phyloP scores from a whole-genome alignment of 2,888 invertebrate species.

The Nymphalis polychloros region DNA sequence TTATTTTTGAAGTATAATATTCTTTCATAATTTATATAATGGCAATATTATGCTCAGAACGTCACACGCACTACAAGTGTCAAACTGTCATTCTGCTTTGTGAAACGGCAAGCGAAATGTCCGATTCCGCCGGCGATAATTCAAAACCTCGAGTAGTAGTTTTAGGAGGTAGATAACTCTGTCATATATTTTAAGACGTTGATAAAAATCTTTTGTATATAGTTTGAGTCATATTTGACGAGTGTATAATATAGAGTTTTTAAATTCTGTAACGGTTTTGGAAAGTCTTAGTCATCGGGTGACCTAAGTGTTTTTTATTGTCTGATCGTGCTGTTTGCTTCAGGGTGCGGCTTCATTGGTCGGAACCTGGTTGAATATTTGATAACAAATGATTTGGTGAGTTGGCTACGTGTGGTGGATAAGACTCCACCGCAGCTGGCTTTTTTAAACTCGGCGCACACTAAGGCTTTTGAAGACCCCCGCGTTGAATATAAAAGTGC shows the following conservation, averaged over 20 bases:
- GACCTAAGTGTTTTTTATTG: constrained; percentile 49
- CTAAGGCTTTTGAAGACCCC: constrained; percentile 86
- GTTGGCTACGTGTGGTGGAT: constrained; percentile 90
- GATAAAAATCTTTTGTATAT: constrained; percentile 10
- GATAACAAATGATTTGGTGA: constrained; percentile 88
- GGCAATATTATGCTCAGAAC: constrained; percentile 17
- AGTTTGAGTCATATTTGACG: constrained; percentile 1
- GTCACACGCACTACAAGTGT: constrained; percentile 32
- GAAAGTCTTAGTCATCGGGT: constrained; percentile 71
- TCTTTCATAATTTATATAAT: background rate
- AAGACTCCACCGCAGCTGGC: constrained; percentile 97
- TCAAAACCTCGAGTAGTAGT: constrained; percentile 74
- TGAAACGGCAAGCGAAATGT: constrained; percentile 68
- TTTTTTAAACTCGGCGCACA: constrained; percentile 90
- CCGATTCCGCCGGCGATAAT: constrained; percentile 72
- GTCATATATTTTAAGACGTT: constrained; percentile 8
- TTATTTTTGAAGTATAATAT: too few species aligned
- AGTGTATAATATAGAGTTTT: constrained; percentile 42
- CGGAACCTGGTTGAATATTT: constrained; percentile 92
- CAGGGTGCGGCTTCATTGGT: constrained; percentile 97
- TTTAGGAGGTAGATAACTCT: constrained; percentile 69
- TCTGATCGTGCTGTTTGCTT: constrained; percentile 51
- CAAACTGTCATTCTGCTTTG: constrained; percentile 50
- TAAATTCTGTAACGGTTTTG: constrained; percentile 64
- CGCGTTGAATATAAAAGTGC: constrained; percentile 94